These are phyloP conservation scores for Punctoribates punctum DNA, from an alignment of 2,888 invertebrate genomes.

Conservation along the genomic window DNA sequence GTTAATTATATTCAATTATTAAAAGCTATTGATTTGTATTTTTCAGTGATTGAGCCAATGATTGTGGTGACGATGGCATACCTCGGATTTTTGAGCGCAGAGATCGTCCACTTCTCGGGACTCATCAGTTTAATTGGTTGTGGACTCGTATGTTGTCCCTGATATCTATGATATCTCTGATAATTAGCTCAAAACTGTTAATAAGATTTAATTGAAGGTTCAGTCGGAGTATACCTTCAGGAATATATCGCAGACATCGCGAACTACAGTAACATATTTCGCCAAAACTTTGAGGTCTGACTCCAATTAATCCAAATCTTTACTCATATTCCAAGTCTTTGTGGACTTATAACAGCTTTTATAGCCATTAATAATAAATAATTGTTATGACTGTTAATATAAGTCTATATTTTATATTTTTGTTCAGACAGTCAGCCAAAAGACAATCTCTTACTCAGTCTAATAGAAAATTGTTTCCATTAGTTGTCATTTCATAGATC, in stretches of 20 bases:
- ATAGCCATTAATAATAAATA: not conserved
- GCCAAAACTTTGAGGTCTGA: conserved; percentile 58
- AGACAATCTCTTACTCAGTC: not conserved
- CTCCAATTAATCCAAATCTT: not conserved
- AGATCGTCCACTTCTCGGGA: conserved; percentile 60
- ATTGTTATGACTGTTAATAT: no score
- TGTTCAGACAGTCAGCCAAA: no score
- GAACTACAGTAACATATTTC: conserved; percentile 59
- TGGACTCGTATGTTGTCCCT: conserved; percentile 43
- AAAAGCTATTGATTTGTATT: conserved; percentile 14
- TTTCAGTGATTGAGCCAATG: conserved; percentile 59
- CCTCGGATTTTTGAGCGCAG: conserved; percentile 58
- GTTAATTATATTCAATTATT: no score
- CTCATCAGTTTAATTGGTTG: conserved; percentile 56
- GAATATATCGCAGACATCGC: conserved; percentile 59
- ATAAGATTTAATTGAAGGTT: conserved; percentile 46
- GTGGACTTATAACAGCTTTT: not conserved
- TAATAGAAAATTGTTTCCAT: not conserved
- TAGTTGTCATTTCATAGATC: not conserved
- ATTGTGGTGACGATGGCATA: conserved; percentile 59
- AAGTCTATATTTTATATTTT: no score
- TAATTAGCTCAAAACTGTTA: not conserved
- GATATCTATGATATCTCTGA: no score
- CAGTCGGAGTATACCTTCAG: conserved; percentile 60
- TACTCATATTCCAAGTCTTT: not conserved